These are phyloP conservation scores for Cremastinae sp. DNA, from an alignment of 2,888 invertebrate genomes.

Conservation along the genomic window DNA sequence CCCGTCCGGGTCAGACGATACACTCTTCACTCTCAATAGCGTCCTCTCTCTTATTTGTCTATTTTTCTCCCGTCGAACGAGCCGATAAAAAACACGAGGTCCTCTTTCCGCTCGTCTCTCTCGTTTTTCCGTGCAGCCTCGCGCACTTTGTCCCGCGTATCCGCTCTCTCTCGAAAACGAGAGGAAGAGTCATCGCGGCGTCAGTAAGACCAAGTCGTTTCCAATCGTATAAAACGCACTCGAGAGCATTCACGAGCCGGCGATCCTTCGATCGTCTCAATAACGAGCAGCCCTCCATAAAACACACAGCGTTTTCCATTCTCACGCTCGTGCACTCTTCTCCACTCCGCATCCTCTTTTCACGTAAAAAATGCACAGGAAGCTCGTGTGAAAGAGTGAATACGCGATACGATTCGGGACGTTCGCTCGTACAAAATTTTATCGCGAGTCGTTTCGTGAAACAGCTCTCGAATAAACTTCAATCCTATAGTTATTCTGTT, in stretches of 20 bases:
- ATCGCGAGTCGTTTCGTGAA: background rate
- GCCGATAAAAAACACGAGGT: constrained; percentile 44
- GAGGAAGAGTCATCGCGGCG: constrained; percentile 28
- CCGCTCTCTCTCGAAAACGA: background rate
- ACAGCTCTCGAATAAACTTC: background rate
- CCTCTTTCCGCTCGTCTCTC: constrained; percentile 16
- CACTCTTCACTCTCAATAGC: constrained; percentile 29
- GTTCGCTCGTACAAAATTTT: too few relatives aligned
- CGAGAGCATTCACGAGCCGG: constrained; percentile 31
- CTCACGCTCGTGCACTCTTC: constrained; percentile 16
- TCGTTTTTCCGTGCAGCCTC: background rate
- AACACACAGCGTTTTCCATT: constrained; percentile 29
- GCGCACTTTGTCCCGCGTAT: background rate
- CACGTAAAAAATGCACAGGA: background rate
- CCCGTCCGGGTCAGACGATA: constrained; percentile 53
- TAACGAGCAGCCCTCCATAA: constrained; percentile 52
- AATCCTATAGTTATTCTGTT: too few relatives aligned
- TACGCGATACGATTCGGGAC: too few relatives aligned
- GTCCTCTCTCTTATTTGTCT: background rate
- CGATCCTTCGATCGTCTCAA: constrained; percentile 34
- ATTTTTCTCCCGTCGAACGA: constrained; percentile 24
- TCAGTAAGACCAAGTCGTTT: constrained; percentile 39
- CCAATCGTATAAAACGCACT: constrained; percentile 52
- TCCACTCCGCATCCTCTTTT: constrained; percentile 12
- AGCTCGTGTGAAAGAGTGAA: too few relatives aligned